A percentile compares a stretch with the other conserved stretches of the same genome.
Conservation (phyloP, 2,888 invertebrate species). For the Cyaniris semiargus region DNA sequence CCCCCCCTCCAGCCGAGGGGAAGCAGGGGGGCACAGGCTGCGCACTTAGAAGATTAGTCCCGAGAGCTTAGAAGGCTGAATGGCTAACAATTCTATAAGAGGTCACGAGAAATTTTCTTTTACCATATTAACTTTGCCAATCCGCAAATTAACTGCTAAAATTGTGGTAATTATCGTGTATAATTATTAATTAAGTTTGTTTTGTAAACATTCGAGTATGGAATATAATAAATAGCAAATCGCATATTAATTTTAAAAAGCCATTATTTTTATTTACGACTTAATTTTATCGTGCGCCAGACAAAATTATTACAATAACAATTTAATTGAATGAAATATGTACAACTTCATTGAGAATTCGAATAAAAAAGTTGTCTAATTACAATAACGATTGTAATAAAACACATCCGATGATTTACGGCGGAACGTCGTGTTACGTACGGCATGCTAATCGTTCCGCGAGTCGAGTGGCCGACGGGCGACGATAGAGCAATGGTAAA, state of each 20-base stretch:
- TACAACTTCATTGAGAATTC: conserved; percentile 11
- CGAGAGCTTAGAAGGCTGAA: conserved; percentile 62
- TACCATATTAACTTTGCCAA: conserved; percentile 40
- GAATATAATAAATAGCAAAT: background rate
- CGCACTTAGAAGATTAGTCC: conserved; percentile 80
- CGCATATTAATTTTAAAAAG: background rate
- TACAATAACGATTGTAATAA: background rate
- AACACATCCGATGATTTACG: background rate
- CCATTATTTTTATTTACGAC: conserved; percentile 3
- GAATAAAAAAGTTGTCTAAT: background rate
- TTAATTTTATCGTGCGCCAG: background rate
- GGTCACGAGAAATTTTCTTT: conserved; percentile 44
- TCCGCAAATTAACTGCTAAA: conserved; percentile 31
- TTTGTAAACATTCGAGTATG: background rate
- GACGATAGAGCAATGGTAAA: conserved; percentile 65
- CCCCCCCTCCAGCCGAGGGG: conserved; percentile 43
- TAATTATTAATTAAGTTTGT: background rate
- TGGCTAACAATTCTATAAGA: conserved; percentile 57
- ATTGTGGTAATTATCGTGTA: background rate
- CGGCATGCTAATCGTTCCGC: conserved; percentile 26
- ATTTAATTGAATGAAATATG: conserved; percentile 9
- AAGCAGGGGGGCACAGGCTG: conserved; percentile 49
- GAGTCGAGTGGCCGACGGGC: conserved; percentile 53
- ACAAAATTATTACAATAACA: background rate
- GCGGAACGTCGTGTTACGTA: background rate